Evolutionary conservation across 2,888 invertebrate genomes (phyloP).

Genomic region (Pammene fasciana): DNA sequence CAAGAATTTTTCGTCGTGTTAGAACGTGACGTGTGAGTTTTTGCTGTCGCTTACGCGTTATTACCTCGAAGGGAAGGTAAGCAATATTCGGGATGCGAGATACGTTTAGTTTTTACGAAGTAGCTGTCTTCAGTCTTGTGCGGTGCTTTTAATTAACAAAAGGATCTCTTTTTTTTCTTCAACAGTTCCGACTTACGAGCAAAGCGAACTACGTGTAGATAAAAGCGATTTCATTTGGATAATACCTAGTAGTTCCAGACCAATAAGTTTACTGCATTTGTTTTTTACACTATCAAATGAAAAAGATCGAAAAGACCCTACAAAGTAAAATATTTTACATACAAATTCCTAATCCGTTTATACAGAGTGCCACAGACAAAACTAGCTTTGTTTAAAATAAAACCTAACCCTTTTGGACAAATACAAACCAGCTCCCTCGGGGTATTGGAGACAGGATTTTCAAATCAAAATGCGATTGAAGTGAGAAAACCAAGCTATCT

Average conservation of each 20-base stretch:
- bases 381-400: constrained; percentile 34
- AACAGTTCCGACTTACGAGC: neutral
- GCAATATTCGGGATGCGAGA: constrained; percentile 26
- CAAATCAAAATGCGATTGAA: constrained; percentile 42
- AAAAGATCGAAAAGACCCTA: no score
- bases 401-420: constrained; percentile 32
- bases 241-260: no score
- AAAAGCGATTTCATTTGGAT: neutral
- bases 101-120: neutral
- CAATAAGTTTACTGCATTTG: no score
- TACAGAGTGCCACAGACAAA: constrained; percentile 21
- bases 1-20: constrained; percentile 37
- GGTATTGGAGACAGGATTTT: constrained; percentile 36
- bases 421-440: constrained; percentile 37
- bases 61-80: constrained; percentile 33
- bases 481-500: constrained; percentile 40
- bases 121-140: neutral
- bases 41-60: constrained; percentile 38
- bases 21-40: constrained; percentile 39
- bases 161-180: neutral
- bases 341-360: neutral
- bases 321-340: neutral
- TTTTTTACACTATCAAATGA: no score
- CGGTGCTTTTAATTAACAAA: neutral
- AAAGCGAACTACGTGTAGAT: no score